Percentiles rank a stretch among this genome's conserved stretches.
phyloP scores from a whole-genome alignment of 1,140 invertebrate genomes.

The Ostrea denselamellosa region DNA sequence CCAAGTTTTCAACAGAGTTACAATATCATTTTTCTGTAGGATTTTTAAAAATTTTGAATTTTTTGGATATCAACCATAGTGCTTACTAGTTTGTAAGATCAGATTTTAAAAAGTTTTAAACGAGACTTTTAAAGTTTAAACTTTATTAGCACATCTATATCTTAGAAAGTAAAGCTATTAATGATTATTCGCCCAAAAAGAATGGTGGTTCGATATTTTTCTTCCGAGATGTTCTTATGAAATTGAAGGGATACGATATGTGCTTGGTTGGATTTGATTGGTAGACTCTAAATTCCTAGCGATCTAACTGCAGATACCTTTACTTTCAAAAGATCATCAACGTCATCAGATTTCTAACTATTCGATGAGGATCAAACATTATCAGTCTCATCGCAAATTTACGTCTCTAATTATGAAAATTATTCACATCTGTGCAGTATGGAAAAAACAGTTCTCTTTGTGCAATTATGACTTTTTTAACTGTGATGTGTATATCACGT shows the following conservation, averaged over 20 bases:
- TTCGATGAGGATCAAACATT: neutral
- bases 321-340: neutral
- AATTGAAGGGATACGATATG: neutral
- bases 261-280: neutral
- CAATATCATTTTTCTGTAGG: too few species aligned
- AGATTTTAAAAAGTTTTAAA: neutral
- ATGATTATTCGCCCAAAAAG: neutral
- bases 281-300: neutral
- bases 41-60: too few species aligned
- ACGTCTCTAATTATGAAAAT: slow-evolving; percentile 31
- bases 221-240: neutral
- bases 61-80: too few species aligned
- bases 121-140: neutral
- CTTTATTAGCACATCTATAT: too few species aligned
- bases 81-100: neutral
- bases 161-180: too few species aligned
- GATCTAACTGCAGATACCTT: neutral
- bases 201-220: neutral
- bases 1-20: neutral
- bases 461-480: slow-evolving; percentile 29
- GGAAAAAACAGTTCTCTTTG: neutral
- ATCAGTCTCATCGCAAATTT: neutral
- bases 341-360: neutral
- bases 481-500: slow-evolving; percentile 37
- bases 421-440: slow-evolving; percentile 28